These are phyloP conservation scores for Dolichotis patagonum DNA, from an alignment of 2,113 vertebrate genomes.

Conservation along the genomic window DNA sequence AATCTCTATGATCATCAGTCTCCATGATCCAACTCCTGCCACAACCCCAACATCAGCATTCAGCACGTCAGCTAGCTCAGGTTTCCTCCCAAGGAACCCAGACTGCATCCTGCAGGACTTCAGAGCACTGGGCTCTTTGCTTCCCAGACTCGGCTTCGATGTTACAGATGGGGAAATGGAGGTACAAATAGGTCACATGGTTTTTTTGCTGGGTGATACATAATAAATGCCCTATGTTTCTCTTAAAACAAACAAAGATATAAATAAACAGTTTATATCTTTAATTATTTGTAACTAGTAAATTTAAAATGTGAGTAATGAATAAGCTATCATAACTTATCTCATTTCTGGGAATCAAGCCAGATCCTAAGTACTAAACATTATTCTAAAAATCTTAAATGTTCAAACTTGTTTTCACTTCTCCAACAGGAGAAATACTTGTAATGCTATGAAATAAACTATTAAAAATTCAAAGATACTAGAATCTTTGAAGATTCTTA, in stretches of 20 bases:
- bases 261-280: background rate
- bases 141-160: background rate
- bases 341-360: background rate
- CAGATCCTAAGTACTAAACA: background rate
- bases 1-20: background rate
- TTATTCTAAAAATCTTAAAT: slow-evolving; percentile 8
- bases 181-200: background rate
- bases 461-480: background rate
- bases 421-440: background rate
- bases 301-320: background rate
- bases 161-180: background rate
- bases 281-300: slow-evolving; percentile 31
- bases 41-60: background rate
- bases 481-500: slow-evolving; percentile 19
- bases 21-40: background rate
- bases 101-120: background rate
- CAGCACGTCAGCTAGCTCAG: background rate
- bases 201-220: background rate
- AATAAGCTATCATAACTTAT: background rate
- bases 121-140: background rate
- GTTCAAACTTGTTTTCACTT: slow-evolving; percentile 1
- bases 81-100: background rate
- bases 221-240: background rate
- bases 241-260: slow-evolving; percentile 55
- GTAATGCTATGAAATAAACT: background rate